Evolutionary conservation across 2,797 vertebrate genomes (phyloP).

Genomic region (Neoniphon sammara): DNA sequence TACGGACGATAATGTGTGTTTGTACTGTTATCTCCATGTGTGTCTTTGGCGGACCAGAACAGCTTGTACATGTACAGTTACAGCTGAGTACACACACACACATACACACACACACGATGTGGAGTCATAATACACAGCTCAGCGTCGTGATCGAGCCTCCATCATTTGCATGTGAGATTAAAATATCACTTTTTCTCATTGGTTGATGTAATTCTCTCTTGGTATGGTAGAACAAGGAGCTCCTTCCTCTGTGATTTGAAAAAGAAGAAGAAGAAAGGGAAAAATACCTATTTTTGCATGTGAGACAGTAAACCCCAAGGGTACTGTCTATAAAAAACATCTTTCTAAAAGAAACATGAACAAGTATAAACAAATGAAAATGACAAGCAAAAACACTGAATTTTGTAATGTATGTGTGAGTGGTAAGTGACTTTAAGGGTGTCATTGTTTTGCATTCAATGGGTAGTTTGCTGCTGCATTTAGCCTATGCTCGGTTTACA

Average conservation of each 20-base stretch:
- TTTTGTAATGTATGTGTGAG: neutral
- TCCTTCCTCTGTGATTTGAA: neutral
- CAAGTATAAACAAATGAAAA: neutral
- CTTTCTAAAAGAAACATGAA: neutral
- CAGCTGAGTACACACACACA: conserved; percentile 9
- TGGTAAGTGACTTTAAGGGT: too few relatives aligned
- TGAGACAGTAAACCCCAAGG: neutral
- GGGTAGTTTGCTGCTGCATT: neutral
- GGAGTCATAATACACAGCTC: neutral
- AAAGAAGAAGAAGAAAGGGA: neutral
- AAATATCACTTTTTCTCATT: neutral
- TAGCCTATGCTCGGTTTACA: neutral
- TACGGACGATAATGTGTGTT: conserved; percentile 39
- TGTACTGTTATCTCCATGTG: neutral
- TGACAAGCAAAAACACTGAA: neutral
- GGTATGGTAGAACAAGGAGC: neutral
- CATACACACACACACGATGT: neutral
- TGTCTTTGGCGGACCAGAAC: neutral
- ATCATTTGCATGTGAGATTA: neutral
- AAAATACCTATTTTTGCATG: neutral
- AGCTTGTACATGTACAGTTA: neutral
- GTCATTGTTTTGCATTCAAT: neutral
- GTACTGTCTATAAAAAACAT: neutral
- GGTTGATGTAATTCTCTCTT: neutral
- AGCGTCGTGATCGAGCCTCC: neutral